Conservation (phyloP, 2,113 vertebrate species). For the Xenopus laevis region DNA sequence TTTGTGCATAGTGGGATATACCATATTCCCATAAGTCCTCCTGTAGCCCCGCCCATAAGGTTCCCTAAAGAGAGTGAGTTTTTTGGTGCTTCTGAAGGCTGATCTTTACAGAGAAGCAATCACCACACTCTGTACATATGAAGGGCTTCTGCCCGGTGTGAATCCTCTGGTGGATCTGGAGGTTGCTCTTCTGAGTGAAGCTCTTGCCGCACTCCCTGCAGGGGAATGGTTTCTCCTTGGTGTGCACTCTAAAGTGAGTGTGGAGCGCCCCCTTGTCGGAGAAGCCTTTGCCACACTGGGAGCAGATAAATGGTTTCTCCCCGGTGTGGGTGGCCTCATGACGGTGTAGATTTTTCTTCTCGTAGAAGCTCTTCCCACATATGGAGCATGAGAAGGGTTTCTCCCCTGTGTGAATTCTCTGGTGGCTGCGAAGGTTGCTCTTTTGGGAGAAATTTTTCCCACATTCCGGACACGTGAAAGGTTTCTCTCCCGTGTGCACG, state of each 20-base stretch:
- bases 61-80: too few relatives aligned
- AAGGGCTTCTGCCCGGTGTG: neutral
- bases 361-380: neutral
- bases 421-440: neutral
- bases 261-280: neutral
- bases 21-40: too few relatives aligned
- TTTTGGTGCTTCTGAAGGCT: too few relatives aligned
- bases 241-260: neutral
- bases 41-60: too few relatives aligned
- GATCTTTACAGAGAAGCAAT: neutral
- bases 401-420: neutral
- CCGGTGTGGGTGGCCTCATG: conserved; percentile 14
- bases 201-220: conserved; percentile 47
- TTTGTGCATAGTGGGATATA: too few relatives aligned
- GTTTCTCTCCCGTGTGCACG: neutral
- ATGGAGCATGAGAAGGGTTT: neutral
- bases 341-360: neutral
- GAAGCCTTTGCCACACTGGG: neutral
- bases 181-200: conserved; percentile 56
- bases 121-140: neutral
- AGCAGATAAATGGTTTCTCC: conserved; percentile 16
- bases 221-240: neutral
- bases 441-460: neutral
- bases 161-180: conserved; percentile 47
- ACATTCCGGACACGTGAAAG: too few relatives aligned